phyloP scores from a whole-genome alignment of 2,888 invertebrate species.

The Rotaria magnacalcarata region DNA sequence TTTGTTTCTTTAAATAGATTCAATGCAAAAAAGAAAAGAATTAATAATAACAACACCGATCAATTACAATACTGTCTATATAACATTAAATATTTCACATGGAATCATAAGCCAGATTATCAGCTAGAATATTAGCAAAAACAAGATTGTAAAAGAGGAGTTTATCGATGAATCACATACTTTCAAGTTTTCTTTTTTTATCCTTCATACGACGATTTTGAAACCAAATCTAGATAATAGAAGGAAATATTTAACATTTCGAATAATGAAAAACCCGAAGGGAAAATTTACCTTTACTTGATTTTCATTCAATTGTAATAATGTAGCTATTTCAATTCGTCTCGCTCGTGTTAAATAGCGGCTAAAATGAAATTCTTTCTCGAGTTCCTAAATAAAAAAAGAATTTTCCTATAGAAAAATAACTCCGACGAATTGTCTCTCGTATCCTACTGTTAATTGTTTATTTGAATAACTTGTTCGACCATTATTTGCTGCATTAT shows the following conservation, averaged over 20 bases:
- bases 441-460: constrained; percentile 73
- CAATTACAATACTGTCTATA: not conserved
- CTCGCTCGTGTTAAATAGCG: constrained; percentile 93
- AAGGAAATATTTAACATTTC: not conserved
- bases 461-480: constrained; percentile 98
- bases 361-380: constrained; percentile 98
- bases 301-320: constrained; percentile 89
- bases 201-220: constrained; percentile 60
- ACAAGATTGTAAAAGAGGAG: not conserved
- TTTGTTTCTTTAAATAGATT: too few species aligned
- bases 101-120: not conserved
- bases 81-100: not conserved
- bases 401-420: not conserved
- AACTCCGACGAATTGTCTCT: not conserved
- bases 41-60: not conserved
- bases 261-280: too few species aligned
- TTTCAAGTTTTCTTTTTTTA: constrained; percentile 51
- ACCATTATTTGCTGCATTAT: constrained; percentile 62
- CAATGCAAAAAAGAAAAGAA: not conserved
- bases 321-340: constrained; percentile 92
- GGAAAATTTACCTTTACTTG: constrained; percentile 63
- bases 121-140: not conserved
- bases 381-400: constrained; percentile 67
- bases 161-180: not conserved
- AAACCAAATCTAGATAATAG: constrained; percentile 56